These are phyloP conservation scores for Drosophila nasuta DNA, from an alignment of 1,140 invertebrate genomes.

Conservation along the genomic window DNA sequence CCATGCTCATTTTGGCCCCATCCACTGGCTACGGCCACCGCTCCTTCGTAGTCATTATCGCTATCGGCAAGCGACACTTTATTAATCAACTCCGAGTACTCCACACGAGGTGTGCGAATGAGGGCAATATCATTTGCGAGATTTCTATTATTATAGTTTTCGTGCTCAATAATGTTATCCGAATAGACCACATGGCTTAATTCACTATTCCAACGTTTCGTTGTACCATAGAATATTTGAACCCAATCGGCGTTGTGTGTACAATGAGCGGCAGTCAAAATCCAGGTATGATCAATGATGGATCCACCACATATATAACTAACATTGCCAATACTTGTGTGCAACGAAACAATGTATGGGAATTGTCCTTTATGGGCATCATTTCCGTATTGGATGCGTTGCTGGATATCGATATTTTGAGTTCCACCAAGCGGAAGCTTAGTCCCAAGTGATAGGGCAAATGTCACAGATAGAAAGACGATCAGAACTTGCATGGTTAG, in stretches of 20 bases:
- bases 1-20: slow-evolving; percentile 18
- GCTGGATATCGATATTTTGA: too few relatives aligned
- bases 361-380: slow-evolving; percentile 72
- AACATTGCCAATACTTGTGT: slow-evolving; percentile 61
- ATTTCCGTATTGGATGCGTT: too few relatives aligned
- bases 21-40: slow-evolving; percentile 26
- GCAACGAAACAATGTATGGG: slow-evolving; percentile 81
- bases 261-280: slow-evolving; percentile 86
- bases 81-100: too few relatives aligned
- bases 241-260: background rate
- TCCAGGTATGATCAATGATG: slow-evolving; percentile 85
- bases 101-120: too few relatives aligned
- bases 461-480: too few relatives aligned
- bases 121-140: too few relatives aligned
- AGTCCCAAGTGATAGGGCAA: too few relatives aligned
- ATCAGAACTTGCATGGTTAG: too few relatives aligned
- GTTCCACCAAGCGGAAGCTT: too few relatives aligned
- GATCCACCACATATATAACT: slow-evolving; percentile 86
- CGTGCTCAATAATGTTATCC: slow-evolving; percentile 12
- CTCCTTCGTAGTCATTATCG: slow-evolving; percentile 10
- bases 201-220: background rate
- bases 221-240: slow-evolving; percentile 29
- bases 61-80: background rate
- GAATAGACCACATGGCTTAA: slow-evolving; percentile 81
- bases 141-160: too few relatives aligned